Percentiles rank a stretch among this genome's conserved stretches.
These are phyloP conservation scores for Colius striatus DNA, from an alignment of 2,113 vertebrate genomes.

Conservation along the genomic window DNA sequence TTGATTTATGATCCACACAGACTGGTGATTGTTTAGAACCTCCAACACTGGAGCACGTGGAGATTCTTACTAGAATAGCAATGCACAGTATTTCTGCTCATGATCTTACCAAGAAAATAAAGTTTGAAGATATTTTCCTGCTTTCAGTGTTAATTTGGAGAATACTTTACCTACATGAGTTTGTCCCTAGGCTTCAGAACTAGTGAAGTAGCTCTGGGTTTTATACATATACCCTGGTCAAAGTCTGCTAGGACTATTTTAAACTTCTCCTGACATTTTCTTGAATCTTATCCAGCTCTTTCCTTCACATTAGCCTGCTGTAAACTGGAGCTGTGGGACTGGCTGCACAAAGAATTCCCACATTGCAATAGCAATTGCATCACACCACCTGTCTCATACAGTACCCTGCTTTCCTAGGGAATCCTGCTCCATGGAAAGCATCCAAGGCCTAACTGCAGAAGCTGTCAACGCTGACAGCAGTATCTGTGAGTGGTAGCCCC, in stretches of 20 bases:
- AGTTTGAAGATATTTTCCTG: background rate
- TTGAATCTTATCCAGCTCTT: background rate
- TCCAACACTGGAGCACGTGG: background rate
- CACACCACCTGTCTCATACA: background rate
- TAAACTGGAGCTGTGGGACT: background rate
- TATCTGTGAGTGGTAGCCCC: background rate
- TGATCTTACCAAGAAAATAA: background rate
- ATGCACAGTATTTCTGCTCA: background rate
- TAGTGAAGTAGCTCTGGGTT: background rate
- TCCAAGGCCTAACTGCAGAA: background rate
- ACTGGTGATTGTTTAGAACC: background rate
- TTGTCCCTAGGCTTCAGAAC: background rate
- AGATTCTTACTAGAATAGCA: background rate
- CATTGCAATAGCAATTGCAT: accelerated
- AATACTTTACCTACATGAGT: background rate
- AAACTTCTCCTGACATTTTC: background rate
- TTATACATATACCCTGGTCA: background rate
- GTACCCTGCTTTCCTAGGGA: background rate
- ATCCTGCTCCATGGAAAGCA: background rate
- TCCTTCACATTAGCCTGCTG: background rate
- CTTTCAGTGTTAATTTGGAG: background rate
- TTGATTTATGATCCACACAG: background rate
- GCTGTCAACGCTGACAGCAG: background rate
- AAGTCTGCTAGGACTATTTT: background rate
- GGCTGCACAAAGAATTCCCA: background rate